A percentile compares a stretch with the other conserved stretches of the same genome.
Evolutionary conservation across 2,888 invertebrate species (phyloP).

Genomic region (Mimumesa dahlbomi): DNA sequence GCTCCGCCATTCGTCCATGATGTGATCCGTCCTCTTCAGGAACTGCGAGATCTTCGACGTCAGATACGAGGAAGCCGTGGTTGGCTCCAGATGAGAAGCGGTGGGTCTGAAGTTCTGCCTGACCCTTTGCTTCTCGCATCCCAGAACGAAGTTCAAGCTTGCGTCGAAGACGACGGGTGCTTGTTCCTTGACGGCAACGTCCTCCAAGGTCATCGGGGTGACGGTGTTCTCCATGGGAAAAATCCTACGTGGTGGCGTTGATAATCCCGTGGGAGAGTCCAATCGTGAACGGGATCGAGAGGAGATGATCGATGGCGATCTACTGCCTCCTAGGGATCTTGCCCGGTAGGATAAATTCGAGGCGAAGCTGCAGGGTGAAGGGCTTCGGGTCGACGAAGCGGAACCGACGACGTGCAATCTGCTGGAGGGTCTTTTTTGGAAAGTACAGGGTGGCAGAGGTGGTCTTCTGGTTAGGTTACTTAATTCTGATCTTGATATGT

Average conservation of each 20-base stretch:
- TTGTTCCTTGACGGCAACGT: conserved; percentile 85
- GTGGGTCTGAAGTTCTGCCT: conserved; percentile 86
- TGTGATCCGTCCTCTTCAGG: conserved; percentile 90
- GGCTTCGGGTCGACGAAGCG: conserved; percentile 39
- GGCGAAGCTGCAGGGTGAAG: conserved; percentile 57
- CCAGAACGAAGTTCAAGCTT: conserved; percentile 89
- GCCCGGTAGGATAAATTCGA: conserved; percentile 49
- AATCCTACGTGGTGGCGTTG: conserved; percentile 83
- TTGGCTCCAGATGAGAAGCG: conserved; percentile 89
- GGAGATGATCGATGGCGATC: conserved; percentile 44
- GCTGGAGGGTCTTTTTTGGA: conserved; percentile 32
- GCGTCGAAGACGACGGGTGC: conserved; percentile 91
- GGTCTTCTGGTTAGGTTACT: conserved; percentile 39
- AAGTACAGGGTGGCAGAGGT: conserved; percentile 50
- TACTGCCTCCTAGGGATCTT: conserved; percentile 25
- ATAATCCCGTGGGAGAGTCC: conserved; percentile 33
- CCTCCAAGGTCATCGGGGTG: conserved; percentile 81
- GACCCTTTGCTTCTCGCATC: conserved; percentile 85
- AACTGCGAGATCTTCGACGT: conserved; percentile 90
- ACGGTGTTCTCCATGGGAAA: conserved; percentile 83
- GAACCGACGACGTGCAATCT: conserved; percentile 16
- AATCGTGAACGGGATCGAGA: conserved; percentile 34
- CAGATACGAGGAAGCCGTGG: conserved; percentile 89
- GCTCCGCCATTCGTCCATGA: conserved; percentile 92
- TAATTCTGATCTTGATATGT: conserved; percentile 5